Evolutionary conservation across 2,797 vertebrate genomes (phyloP).

Genomic region (Ptychobarbus kaznakovi): DNA sequence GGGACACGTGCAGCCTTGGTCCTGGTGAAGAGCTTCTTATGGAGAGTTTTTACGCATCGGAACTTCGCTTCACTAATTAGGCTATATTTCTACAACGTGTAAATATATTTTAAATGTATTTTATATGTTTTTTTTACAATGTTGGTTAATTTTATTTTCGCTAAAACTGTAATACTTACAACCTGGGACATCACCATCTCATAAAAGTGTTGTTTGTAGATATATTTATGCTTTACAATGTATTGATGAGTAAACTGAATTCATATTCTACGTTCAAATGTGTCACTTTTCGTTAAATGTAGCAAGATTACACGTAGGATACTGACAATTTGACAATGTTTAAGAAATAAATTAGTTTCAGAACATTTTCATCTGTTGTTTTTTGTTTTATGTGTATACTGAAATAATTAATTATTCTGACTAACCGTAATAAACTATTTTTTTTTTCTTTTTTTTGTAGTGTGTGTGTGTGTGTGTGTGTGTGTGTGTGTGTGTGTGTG

Average conservation of each 20-base stretch:
- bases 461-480: background rate
- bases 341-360: background rate
- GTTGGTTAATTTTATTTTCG: background rate
- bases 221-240: slow-evolving; percentile 17
- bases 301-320: background rate
- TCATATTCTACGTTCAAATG: background rate
- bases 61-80: background rate
- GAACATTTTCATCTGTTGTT: background rate
- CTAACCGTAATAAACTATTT: slow-evolving; percentile 19
- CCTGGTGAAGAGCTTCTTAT: slow-evolving; percentile 80
- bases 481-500: background rate
- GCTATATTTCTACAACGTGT: slow-evolving; percentile 9
- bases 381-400: background rate
- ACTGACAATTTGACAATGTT: background rate
- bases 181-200: background rate
- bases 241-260: background rate
- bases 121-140: background rate
- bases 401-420: background rate
- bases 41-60: background rate
- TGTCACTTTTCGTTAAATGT: background rate
- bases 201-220: slow-evolving; percentile 8
- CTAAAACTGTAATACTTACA: background rate
- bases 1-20: slow-evolving; percentile 89
- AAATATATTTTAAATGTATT: background rate
- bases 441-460: background rate